Evolutionary conservation across 2,888 invertebrate species (phyloP), one percentile per base, ranked within the genome.

Genomic region (Piscicola geometra): DNA sequence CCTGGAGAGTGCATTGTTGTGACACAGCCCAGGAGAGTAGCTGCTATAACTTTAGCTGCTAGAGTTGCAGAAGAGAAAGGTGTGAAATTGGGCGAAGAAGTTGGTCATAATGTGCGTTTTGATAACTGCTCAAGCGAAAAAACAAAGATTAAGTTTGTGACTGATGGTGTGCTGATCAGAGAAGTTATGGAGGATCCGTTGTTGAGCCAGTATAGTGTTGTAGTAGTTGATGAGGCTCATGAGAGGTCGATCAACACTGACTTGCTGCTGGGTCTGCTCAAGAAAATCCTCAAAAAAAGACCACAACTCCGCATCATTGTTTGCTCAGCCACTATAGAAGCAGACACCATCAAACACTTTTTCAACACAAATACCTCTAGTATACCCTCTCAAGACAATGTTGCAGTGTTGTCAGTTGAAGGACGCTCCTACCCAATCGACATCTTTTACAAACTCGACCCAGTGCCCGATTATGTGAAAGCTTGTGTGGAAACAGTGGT

Each of bases 121-220:
- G 88, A 88, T 79, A 86, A 88, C 77, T 82, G 83, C 41, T 83
- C 81, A 47, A 84, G 83, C 80, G 80, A 83, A 25, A 79, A 81
- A 32, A 79, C 80, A 33, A 88, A 88, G 0, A 83, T 86, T 18
- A 86, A 94, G 92, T 98, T 91, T 82, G 91, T 99, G 90, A 98
- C 98, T 0, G 98, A 99, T 87, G 98, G 98, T 0, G 92, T 98
- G 77, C 85, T 99, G 35, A 87, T 99, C 0, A 88, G 95, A 30
- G 98, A 99, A 87, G 92, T 99, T 89, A 93, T 98, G 88, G 89
- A 90, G 0, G 97, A 99, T 83, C 99, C 98, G 0, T 87, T 99
- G 12, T 88, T 99, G 1, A 91, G 91, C 81, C 91, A 91, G 81
- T 99, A 98, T 75, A 83, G 84, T 66, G 91, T 92, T 0, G 89